Evolutionary conservation across 1,140 invertebrate genomes (phyloP), one percentile per base, ranked within the genome.

Genomic region (Drosophila kepulauana): DNA sequence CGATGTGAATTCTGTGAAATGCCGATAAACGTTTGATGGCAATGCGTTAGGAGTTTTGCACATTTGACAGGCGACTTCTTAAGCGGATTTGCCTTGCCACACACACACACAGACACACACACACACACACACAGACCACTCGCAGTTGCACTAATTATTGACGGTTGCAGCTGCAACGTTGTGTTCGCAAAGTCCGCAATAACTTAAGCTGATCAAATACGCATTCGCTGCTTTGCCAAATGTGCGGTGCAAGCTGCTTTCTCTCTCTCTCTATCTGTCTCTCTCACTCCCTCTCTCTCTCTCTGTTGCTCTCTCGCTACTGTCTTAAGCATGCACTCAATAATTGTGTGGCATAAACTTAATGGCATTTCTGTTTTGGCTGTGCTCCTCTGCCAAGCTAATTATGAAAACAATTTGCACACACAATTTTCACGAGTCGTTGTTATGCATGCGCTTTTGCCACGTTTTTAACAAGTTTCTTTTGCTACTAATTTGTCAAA

Each of bases 401-500:
- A 87, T 87, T 87, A 82, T 80, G 63, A 82, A 88, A 87, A 87
- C 84, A 84, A 87, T 87, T 87, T 87, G 71, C 82, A 43, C 64
- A 59, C 82, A 43, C 64, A 59, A 73, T 69, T 54, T 74, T 45
- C 75, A 49, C 62, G 51, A 72, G 64, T 88, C 80, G 80, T 88
- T 88, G 85, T 78, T 87, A 87, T 87, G 84, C 84, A 87, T 87
- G 84, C 84, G 84, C 78, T 88, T 88, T 25, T 88, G 78, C 64
- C 80, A 66, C 84, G 84, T 72, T 88, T 88, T 88, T 88, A 88
- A 89, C 84, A 88, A 88, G 70, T 88, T 88, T 88, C 84, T 82
- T 88, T 84, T 81, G 84, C 84, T 88, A 88, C 84, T 88, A 88
- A 88, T 84, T 88, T 88, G 84, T 88, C 84, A 88, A 88, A 88